Base-by-base conservation (phyloP, 1,140 invertebrate genomes). In the Drosophila nannoptera region DNA sequence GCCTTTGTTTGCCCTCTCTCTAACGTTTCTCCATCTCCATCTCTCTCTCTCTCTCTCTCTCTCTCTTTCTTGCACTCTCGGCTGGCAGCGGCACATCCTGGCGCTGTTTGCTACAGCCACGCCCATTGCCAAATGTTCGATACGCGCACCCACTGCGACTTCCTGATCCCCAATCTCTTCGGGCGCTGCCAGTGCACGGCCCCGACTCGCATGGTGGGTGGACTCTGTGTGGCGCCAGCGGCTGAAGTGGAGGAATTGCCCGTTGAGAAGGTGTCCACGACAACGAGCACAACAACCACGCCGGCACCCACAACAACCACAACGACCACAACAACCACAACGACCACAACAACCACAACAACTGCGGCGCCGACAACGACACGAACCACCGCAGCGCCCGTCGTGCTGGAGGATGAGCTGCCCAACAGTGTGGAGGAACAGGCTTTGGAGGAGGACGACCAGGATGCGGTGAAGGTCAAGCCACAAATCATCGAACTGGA, bases 91-190 rank as follows among this genome's bases (percentile, higher is more conserved):
- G 95, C 96, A n/a, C 93, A 93, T 84, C 92, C 95, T 14, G 95
- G 95, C 48, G 93, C 96, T 67, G 94, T 96, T n/a, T 97, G 96
- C 87, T 96, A 97, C 89, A 96, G 94, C 80, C 95, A 97, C 84
- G 93, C 94, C 45, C 96, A 97, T 87, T 97, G 96, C 88, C 92
- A 93, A 58, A 91, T 97, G 66, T 95, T 94, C 91, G 94, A 95
- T 73, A 92, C 91, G 48, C 93, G 95, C 73, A 95, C 94, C 52
- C 94, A 96, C 77, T 97, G 96, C 66, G 95, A 97, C 88, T 97
- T 95, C 87, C 91, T 97, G 5, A 96, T 97, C 69, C 95, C 95
- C 8, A 94, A 96, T 89, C 92, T 97, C 5, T 96, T 97, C 82
- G 96, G 96, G 45, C 92, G 95, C 82, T 97, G 96, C 83, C 93